phyloP scores from a whole-genome alignment of 2,113 vertebrate genomes.

The Muscicapa adusta region DNA sequence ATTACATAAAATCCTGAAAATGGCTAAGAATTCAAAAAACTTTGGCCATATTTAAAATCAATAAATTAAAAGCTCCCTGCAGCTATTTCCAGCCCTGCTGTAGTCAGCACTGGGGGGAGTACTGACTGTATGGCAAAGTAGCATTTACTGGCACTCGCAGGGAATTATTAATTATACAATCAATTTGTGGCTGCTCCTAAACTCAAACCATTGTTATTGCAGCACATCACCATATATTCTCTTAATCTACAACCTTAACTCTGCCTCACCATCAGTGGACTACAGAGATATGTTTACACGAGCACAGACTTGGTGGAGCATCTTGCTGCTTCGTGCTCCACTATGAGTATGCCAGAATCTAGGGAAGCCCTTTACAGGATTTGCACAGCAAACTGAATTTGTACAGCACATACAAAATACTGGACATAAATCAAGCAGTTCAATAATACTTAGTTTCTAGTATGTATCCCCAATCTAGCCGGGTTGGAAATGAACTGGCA shows the following conservation, averaged over 20 bases:
- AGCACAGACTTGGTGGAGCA: neutral
- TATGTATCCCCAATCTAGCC: neutral
- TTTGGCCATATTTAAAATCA: neutral
- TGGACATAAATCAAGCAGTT: neutral
- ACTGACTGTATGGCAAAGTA: neutral
- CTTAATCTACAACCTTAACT: neutral
- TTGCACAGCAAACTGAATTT: neutral
- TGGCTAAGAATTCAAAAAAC: neutral
- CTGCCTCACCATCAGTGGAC: neutral
- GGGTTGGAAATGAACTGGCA: neutral
- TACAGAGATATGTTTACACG: neutral
- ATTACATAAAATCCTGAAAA: neutral
- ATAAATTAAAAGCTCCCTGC: neutral
- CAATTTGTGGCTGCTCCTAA: neutral
- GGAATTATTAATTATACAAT: neutral
- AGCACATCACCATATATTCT: neutral
- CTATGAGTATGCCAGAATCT: neutral
- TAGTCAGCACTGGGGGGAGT: neutral
- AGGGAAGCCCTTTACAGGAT: neutral
- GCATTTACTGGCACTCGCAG: neutral
- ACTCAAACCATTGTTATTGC: neutral
- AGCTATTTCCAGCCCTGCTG: neutral
- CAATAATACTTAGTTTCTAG: neutral
- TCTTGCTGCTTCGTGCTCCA: neutral
- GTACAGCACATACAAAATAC: neutral